These are phyloP conservation scores for Drosophila quinaria DNA, from an alignment of 2,888 invertebrate species.

Conservation along the genomic window DNA sequence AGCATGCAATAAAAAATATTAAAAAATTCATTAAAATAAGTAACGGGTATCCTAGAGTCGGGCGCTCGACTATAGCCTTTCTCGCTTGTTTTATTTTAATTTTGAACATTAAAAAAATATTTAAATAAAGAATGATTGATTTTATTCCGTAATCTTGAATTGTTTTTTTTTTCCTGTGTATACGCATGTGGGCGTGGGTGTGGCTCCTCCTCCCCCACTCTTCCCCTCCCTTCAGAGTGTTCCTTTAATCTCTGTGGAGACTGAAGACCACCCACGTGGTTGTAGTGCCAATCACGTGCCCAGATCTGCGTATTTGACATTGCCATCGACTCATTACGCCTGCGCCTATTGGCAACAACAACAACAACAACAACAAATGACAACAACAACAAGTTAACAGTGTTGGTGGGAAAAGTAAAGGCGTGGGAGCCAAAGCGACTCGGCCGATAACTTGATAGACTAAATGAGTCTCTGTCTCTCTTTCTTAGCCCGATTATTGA, in stretches of 20 bases:
- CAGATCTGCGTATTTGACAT: constrained; percentile 78
- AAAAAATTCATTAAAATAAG: too few relatives aligned
- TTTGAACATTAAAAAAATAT: too few relatives aligned
- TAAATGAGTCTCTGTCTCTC: constrained; percentile 54
- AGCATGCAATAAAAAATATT: too few relatives aligned
- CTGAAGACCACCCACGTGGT: constrained; percentile 71
- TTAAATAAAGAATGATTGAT: too few relatives aligned
- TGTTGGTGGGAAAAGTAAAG: constrained; percentile 14
- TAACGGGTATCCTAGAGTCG: too few relatives aligned
- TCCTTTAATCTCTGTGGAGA: constrained; percentile 1
- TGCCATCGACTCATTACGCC: constrained; percentile 81
- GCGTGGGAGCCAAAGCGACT: constrained; percentile 63
- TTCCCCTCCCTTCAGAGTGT: neutral
- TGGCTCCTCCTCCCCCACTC: constrained; percentile 1
- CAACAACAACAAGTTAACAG: constrained; percentile 18
- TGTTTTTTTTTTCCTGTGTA: too few relatives aligned
- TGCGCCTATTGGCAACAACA: constrained; percentile 50
- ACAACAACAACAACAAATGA: too few relatives aligned
- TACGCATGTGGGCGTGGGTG: constrained; percentile 55
- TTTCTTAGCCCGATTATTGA: constrained; percentile 60
- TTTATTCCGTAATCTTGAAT: too few relatives aligned
- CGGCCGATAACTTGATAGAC: constrained; percentile 67
- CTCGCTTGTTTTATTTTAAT: too few relatives aligned
- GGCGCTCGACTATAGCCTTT: too few relatives aligned
- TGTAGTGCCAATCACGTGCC: constrained; percentile 59